Evolutionary conservation across 92 coral and sea anemone genomes (phyloP), one percentile per base, ranked within the genome.

Genomic region (Heteractis magnifica): DNA sequence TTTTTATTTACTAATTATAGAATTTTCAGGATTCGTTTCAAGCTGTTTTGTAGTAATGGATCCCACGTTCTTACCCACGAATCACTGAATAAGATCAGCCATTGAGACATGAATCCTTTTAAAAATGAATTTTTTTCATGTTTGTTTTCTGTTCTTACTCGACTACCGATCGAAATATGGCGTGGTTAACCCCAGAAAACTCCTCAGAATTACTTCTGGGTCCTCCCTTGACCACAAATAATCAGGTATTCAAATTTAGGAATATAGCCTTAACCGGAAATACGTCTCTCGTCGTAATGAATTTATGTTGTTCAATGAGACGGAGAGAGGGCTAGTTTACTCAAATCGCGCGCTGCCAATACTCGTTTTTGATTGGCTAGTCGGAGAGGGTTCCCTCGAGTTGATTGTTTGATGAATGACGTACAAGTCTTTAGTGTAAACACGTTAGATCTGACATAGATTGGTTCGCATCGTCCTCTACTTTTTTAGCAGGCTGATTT

Each of bases 311-410:
- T 15, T 55, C 71, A 78, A 41, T 34, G 83, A 44, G 51, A 59
- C 72, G 82, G 4, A 48, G 41, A 41, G 13, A 72, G n/a, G 56
- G 48, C 4, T n/a, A 68, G 3, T 68, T 26, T 13, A 68, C 10
- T 78, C 81, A 79, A 79, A 60, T 79, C 75, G 74, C 83, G 75
- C 83, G 83, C 83, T 79, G 21, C 72, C 1, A 60, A 48, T 53
- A 12, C 75, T 5, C 58, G 21, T 11, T 10, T 79, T 12, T 65
- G 83, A 79, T 79, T 79, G 83, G 83, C 83, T 48, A 2, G 44
- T 34, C 51, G 23, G 11, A 48, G 59, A 23, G 6, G 74, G 71
- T 65, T 65, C 56, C 71, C 18, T 77, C 49, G 44, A 18, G 80
- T 50, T n/a, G 0, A 62, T 62, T 18, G 34, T 62, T 10, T 9